A percentile compares a stretch with the other conserved stretches of the same genome.
Conservation (phyloP, 2,888 invertebrate genomes). For the Carpatolechia fugitivella region DNA sequence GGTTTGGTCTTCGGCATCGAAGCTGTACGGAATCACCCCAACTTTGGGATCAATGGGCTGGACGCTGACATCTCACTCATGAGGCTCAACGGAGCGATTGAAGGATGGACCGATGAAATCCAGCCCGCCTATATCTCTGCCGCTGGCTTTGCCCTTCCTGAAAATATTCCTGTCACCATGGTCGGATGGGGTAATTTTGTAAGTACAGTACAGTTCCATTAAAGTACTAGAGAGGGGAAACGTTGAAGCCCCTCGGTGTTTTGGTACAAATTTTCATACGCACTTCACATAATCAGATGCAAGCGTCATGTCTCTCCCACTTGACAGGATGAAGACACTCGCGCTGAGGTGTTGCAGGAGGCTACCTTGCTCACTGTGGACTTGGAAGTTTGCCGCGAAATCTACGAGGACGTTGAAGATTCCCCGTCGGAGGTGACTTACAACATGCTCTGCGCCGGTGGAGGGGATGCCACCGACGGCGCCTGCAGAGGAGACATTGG, state of each 20-base stretch:
- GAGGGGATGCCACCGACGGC: not conserved
- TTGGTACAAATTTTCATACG: too few relatives aligned
- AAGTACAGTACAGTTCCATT: constrained; percentile 22
- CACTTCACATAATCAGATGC: too few relatives aligned
- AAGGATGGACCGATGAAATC: constrained; percentile 14
- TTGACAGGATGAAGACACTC: constrained; percentile 33
- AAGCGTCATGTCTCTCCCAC: not conserved
- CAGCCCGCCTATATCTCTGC: constrained; percentile 24
- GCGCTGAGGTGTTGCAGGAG: constrained; percentile 36
- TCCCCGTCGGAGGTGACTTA: not conserved
- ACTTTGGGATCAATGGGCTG: too few relatives aligned
- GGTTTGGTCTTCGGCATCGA: too few relatives aligned
- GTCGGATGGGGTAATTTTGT: constrained; percentile 39
- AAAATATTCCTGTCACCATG: constrained; percentile 28
- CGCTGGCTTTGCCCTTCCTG: constrained; percentile 25
- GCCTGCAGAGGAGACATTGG: not conserved
- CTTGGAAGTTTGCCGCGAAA: constrained; percentile 38
- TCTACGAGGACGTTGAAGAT: constrained; percentile 34
- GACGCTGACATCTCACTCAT: too few relatives aligned
- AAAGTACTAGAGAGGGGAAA: too few relatives aligned
- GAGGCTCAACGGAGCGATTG: too few relatives aligned
- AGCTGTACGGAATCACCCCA: too few relatives aligned
- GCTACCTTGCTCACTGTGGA: constrained; percentile 48
- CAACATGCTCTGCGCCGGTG: not conserved
- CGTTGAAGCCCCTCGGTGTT: too few relatives aligned